Evolutionary conservation across 2,797 vertebrate genomes (phyloP).

Genomic region (Characodon lateralis): DNA sequence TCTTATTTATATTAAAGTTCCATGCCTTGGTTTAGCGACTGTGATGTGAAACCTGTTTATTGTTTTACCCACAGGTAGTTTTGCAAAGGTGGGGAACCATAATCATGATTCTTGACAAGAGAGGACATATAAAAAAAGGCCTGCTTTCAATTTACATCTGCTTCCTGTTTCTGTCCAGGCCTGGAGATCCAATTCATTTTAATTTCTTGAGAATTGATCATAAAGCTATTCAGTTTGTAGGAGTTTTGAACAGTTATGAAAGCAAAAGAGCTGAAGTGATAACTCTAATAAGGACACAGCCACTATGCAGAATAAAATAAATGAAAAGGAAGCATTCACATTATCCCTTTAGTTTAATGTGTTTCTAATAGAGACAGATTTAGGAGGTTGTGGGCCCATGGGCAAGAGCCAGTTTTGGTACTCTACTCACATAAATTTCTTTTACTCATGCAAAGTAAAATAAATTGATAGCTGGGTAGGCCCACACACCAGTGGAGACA

Average conservation of each 20-base stretch:
- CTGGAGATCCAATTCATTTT: background rate
- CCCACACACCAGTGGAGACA: background rate
- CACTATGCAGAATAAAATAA: background rate
- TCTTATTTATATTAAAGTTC: conserved; percentile 13
- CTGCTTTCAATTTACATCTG: conserved; percentile 61
- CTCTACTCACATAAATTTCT: background rate
- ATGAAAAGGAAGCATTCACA: background rate
- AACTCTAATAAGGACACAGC: background rate
- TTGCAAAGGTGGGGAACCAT: conserved; percentile 45
- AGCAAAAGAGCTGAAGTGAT: background rate
- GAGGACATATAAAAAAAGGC: conserved; percentile 28
- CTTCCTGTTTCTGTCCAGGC: conserved; percentile 41
- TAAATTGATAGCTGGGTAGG: background rate
- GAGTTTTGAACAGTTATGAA: background rate
- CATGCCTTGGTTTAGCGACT: conserved; percentile 11
- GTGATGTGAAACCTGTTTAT: conserved; percentile 46
- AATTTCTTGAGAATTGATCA: background rate
- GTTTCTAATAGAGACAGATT: background rate
- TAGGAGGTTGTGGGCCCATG: background rate
- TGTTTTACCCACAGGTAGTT: conserved; percentile 36
- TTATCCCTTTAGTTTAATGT: background rate
- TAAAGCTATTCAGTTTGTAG: background rate
- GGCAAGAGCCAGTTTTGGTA: background rate
- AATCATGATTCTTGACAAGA: conserved; percentile 46
- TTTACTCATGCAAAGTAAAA: background rate